Evolutionary conservation across 2,888 invertebrate genomes (phyloP).

Genomic region (Luperina nickerlii): DNA sequence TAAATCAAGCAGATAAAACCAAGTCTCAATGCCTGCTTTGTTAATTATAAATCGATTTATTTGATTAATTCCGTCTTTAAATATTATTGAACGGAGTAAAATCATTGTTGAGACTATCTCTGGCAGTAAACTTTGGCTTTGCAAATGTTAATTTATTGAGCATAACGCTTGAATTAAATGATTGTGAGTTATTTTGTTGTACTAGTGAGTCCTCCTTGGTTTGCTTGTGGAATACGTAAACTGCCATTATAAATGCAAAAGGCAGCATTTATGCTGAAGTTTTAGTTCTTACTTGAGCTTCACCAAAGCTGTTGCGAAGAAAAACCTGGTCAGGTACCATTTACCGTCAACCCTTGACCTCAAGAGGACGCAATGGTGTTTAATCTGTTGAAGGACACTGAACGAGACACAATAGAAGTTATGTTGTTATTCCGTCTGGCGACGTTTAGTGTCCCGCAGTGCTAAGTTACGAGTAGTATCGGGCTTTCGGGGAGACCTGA

Average conservation of each 20-base stretch:
- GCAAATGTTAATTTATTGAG: constrained; percentile 23
- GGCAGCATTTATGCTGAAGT: not conserved
- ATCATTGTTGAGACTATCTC: constrained; percentile 32
- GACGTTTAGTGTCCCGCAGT: too few relatives aligned
- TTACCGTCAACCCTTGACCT: too few relatives aligned
- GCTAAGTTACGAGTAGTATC: too few relatives aligned
- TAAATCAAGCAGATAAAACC: constrained; percentile 59
- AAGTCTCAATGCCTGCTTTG: constrained; percentile 57
- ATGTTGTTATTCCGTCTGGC: too few relatives aligned
- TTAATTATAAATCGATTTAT: constrained; percentile 60
- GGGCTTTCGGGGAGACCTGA: not conserved
- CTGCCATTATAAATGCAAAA: too few relatives aligned
- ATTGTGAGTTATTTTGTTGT: not conserved
- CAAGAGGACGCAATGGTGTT: not conserved
- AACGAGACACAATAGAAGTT: too few relatives aligned
- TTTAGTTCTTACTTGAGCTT: not conserved
- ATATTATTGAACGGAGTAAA: constrained; percentile 34
- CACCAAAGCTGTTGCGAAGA: not conserved
- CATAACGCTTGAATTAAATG: not conserved
- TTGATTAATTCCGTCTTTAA: constrained; percentile 51
- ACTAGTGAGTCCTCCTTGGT: not conserved
- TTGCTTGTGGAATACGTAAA: not conserved
- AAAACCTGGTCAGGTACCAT: not conserved
- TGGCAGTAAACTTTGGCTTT: constrained; percentile 22
- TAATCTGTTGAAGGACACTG: too few relatives aligned